Conservation (phyloP, 2,113 vertebrate species). For the Muntiacus reevesi region DNA sequence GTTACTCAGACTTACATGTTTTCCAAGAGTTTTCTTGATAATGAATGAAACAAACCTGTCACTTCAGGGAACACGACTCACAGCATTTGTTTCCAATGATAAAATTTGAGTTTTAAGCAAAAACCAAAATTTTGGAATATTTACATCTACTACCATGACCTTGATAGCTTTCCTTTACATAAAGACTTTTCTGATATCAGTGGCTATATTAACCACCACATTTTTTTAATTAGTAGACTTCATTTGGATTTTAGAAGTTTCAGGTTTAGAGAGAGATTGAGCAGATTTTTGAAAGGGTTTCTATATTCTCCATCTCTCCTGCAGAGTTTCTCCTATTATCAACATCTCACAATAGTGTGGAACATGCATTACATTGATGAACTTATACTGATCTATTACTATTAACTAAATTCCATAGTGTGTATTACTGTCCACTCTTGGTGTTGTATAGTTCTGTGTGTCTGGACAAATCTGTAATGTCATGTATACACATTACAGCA, state of each 20-base stretch:
- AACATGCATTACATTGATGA: not conserved
- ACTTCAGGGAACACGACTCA: not conserved
- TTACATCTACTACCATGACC: not conserved
- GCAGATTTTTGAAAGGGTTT: not conserved
- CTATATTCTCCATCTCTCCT: not conserved
- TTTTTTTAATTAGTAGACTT: not conserved
- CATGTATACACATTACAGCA: not conserved
- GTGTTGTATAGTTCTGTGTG: not conserved
- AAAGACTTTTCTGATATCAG: not conserved
- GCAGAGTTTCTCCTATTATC: not conserved
- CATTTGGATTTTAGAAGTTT: not conserved
- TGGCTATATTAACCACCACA: not conserved
- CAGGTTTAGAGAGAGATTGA: not conserved
- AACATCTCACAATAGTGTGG: not conserved
- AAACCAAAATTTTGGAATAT: not conserved
- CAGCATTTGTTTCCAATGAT: not conserved
- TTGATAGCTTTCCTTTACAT: not conserved
- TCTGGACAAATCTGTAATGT: not conserved
- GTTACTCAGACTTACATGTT: not conserved
- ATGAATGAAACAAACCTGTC: not conserved
- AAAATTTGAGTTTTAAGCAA: slow-evolving; percentile 4
- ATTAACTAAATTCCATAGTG: not conserved
- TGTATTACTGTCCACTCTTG: not conserved
- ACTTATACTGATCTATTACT: not conserved
- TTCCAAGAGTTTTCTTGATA: not conserved